phyloP scores from a whole-genome alignment of 2,888 invertebrate genomes.

The Entomobrya multifasciata region DNA sequence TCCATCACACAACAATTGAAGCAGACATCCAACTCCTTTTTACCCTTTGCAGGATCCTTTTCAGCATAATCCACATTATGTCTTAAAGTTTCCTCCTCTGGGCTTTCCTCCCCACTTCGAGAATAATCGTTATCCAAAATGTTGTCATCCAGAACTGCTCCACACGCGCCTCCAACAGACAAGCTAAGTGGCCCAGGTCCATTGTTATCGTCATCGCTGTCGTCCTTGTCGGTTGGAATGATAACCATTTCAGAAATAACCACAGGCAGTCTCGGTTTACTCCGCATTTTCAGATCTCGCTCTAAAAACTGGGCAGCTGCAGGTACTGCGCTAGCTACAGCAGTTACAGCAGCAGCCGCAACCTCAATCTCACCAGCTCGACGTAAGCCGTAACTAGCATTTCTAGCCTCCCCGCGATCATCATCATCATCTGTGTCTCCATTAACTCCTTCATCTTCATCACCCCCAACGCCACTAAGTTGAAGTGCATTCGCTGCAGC shows the following conservation, averaged over 20 bases:
- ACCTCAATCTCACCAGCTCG: slow-evolving; percentile 10
- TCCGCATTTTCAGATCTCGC: neutral
- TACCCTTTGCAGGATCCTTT: slow-evolving; percentile 14
- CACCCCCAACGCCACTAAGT: neutral
- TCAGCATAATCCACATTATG: neutral
- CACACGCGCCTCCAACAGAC: slow-evolving; percentile 15
- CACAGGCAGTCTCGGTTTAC: slow-evolving; percentile 39
- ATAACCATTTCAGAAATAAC: slow-evolving; percentile 57
- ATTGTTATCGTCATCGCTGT: slow-evolving; percentile 26
- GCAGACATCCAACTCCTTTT: slow-evolving; percentile 22
- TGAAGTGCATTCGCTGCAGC: slow-evolving; percentile 22
- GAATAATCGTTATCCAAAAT: neutral
- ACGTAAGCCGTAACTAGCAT: neutral
- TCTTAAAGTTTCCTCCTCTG: neutral
- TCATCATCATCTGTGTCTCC: neutral
- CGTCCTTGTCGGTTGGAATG: slow-evolving; percentile 33
- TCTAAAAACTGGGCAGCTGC: slow-evolving; percentile 22
- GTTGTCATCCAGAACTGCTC: neutral
- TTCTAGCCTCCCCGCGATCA: neutral
- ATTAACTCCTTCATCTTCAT: neutral
- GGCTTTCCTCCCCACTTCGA: too few species aligned
- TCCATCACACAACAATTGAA: slow-evolving; percentile 41
- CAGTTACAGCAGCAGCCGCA: slow-evolving; percentile 31
- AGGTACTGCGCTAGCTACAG: slow-evolving; percentile 32
- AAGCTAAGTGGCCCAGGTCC: neutral